These are phyloP conservation scores for Sinelater perroti DNA, from an alignment of 2,888 invertebrate genomes.

Conservation along the genomic window DNA sequence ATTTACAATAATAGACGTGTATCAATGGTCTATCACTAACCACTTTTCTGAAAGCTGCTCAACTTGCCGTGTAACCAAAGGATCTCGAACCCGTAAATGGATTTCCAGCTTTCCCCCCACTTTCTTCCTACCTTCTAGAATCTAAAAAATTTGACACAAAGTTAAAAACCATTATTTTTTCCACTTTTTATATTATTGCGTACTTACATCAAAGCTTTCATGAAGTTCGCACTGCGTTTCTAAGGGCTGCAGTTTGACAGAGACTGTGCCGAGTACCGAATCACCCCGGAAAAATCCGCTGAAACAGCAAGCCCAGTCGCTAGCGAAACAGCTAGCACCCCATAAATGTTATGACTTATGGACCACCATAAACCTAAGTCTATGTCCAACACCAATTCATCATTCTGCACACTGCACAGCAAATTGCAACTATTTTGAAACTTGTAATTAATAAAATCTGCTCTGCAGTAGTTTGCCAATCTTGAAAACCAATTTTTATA, in stretches of 20 bases:
- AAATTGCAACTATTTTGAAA: no score
- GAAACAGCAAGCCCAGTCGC: constrained; percentile 70
- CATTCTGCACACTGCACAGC: not conserved
- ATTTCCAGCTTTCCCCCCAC: constrained; percentile 92
- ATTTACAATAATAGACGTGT: not conserved
- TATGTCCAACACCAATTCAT: constrained; percentile 19
- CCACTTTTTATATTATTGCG: constrained; percentile 89
- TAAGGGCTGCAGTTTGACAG: constrained; percentile 86
- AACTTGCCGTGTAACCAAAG: constrained; percentile 87
- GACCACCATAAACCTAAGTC: constrained; percentile 17
- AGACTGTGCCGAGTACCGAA: constrained; percentile 81
- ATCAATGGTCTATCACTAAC: constrained; percentile 78
- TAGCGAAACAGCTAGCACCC: constrained; percentile 58
- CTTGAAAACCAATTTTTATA: no score
- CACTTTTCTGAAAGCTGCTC: constrained; percentile 91
- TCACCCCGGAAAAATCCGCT: constrained; percentile 95
- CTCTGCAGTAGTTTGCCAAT: no score
- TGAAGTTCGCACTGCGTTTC: constrained; percentile 90
- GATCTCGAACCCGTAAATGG: constrained; percentile 86
- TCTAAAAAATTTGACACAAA: no score
- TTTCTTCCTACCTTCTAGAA: constrained; percentile 88
- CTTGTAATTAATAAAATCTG: no score
- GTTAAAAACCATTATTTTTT: no score
- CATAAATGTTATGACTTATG: constrained; percentile 42
- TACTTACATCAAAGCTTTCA: constrained; percentile 90